Evolutionary conservation across 92 coral and sea anemone species (phyloP).

Genomic region (Zoanthus gigantus): DNA sequence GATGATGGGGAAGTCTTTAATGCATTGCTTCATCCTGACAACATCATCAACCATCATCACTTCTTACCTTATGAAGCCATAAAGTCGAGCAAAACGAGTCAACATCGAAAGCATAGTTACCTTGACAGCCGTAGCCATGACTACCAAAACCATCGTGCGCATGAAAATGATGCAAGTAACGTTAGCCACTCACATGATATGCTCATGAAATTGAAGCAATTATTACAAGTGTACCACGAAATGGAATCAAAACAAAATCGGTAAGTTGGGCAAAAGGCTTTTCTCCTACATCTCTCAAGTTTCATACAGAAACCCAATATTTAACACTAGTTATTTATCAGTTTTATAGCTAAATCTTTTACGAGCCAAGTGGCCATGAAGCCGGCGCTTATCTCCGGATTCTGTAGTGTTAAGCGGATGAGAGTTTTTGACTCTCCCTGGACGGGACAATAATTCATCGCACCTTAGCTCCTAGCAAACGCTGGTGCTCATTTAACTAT

Average conservation of each 20-base stretch:
- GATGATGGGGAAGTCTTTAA: slow-evolving; percentile 53
- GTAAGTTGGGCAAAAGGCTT: neutral
- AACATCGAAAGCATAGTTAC: slow-evolving; percentile 46
- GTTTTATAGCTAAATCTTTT: too few species aligned
- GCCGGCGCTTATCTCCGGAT: too few species aligned
- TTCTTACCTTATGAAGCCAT: slow-evolving; percentile 82
- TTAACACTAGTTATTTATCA: too few species aligned
- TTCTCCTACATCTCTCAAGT: neutral
- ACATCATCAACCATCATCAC: slow-evolving; percentile 84
- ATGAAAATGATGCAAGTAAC: slow-evolving; percentile 58
- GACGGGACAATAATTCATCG: too few species aligned
- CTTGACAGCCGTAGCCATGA: slow-evolving; percentile 60
- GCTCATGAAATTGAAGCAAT: slow-evolving; percentile 72
- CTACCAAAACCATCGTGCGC: slow-evolving; percentile 59
- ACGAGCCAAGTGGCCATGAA: too few species aligned
- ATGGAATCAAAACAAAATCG: slow-evolving; percentile 65
- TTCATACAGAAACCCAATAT: too few species aligned
- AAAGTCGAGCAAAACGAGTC: slow-evolving; percentile 53
- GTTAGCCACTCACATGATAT: slow-evolving; percentile 59
- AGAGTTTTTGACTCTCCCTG: too few species aligned
- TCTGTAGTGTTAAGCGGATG: too few species aligned
- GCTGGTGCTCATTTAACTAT: too few species aligned
- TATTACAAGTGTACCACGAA: slow-evolving; percentile 73
- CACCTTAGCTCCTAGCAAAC: too few species aligned
- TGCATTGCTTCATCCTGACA: slow-evolving; percentile 82